Evolutionary conservation across 2,888 invertebrate genomes (phyloP).

Genomic region (Apoderus coryli): DNA sequence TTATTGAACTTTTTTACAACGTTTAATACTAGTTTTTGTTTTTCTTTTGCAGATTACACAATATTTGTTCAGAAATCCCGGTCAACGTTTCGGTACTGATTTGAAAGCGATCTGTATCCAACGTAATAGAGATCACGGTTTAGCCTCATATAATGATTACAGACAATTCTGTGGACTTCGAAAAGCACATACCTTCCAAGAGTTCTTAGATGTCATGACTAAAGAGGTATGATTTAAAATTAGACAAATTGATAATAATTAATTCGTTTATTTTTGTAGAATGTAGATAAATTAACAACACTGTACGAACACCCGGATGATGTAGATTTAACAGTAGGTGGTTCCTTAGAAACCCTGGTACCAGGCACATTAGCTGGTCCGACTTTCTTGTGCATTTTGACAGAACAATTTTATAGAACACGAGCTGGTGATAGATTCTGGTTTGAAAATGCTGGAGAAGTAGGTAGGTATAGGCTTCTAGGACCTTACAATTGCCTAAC

Average conservation of each 20-base stretch:
- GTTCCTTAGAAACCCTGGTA: conserved; percentile 62
- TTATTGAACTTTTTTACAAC: too few species aligned
- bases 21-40: too few species aligned
- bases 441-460: conserved; percentile 52
- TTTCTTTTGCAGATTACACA: conserved; percentile 42
- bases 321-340: conserved; percentile 77
- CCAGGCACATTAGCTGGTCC: conserved; percentile 70
- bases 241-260: background rate
- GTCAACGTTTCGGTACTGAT: conserved; percentile 62
- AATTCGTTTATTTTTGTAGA: conserved; percentile 32
- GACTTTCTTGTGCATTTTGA: conserved; percentile 75
- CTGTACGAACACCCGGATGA: conserved; percentile 63
- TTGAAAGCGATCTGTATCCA: conserved; percentile 72
- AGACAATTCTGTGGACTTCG: conserved; percentile 62
- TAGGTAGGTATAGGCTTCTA: too few species aligned
- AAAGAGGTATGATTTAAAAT: conserved; percentile 35
- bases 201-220: conserved; percentile 53
- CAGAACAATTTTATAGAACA: conserved; percentile 75
- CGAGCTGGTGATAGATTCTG: conserved; percentile 78
- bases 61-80: conserved; percentile 47
- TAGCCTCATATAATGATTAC: conserved; percentile 64
- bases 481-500: too few species aligned
- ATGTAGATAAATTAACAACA: conserved; percentile 45
- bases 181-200: conserved; percentile 52
- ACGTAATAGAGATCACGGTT: conserved; percentile 73